Base-by-base conservation (phyloP, 1,140 invertebrate species). In the Medauroidea extradentata region DNA sequence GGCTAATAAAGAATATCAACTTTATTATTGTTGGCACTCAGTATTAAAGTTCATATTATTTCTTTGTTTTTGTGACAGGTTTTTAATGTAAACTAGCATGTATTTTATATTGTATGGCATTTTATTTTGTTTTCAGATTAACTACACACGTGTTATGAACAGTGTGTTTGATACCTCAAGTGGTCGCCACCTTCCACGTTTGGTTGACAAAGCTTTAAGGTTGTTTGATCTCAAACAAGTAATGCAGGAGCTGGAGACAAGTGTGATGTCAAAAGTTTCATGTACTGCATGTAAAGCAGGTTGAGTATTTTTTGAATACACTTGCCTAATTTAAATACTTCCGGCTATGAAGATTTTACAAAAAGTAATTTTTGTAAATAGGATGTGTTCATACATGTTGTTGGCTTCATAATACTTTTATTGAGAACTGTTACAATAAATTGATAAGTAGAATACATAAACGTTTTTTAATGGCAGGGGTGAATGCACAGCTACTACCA, bases 221-320 rank as follows among this genome's bases (percentile, higher is more conserved):
- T 71, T 93, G 11, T 75, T 93, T 11, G 90, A 93, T 72, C 71
- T 93, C 48, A 87, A 89, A 67, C 89, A 91, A 78, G 90, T 93
- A 2, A 85, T 89, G 60, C 85, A 85, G 64, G 91, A 94, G 77
- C 85, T 94, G 19, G 91, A 94, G 75, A 92, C 91, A 60, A 92
- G 89, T 13, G 87, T 94, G 2, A 90, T 94, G 89, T 92, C 90
- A 0, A 92, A 90, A 72, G 90, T 94, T 1, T 93, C 90, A 0
- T 94, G 92, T 66, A 92, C 90, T 0, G 92, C 91, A 9, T 94
- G 92, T 68, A 90, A 91, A 78, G 90, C 89, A n/a, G 88, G 82
- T 83, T 34, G 69, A 71, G 70, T 65, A 43, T 54, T 8, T n/a
- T n/a, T n/a, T n/a, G n/a, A n/a, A n/a, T n/a, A n/a, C n/a, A n/a